Evolutionary conservation across 2,888 invertebrate species (phyloP).

Genomic region (Cordilura impudica): DNA sequence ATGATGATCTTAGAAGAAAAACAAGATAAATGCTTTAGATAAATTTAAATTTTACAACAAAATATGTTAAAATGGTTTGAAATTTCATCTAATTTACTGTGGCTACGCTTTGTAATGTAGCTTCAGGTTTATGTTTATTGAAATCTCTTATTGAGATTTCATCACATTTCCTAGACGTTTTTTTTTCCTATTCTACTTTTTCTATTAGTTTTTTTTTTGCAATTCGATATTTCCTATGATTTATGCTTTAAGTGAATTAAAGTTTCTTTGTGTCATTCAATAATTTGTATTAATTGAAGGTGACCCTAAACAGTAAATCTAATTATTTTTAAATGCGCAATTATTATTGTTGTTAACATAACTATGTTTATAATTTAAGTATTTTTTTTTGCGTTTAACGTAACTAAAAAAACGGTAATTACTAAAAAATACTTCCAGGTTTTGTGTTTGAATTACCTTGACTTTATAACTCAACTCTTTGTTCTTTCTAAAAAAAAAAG

Average conservation of each 20-base stretch:
- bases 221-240: slow-evolving; percentile 11
- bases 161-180: not conserved
- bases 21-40: not conserved
- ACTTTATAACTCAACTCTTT: not conserved
- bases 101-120: slow-evolving; percentile 6
- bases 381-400: not conserved
- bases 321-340: slow-evolving; percentile 5
- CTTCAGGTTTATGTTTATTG: not conserved
- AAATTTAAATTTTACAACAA: not conserved
- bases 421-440: not conserved
- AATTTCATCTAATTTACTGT: slow-evolving; percentile 9
- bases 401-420: not conserved
- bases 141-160: not conserved
- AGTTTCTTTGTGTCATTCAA: not conserved
- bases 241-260: slow-evolving; percentile 1
- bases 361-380: slow-evolving; percentile 2
- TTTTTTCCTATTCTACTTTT: too few relatives aligned
- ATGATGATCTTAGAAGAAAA: too few relatives aligned
- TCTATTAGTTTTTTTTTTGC: not conserved
- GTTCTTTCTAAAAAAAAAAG: not conserved
- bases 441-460: slow-evolving; percentile 8
- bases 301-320: slow-evolving; percentile 17
- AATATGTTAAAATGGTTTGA: not conserved
- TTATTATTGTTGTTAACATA: slow-evolving; percentile 17
- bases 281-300: not conserved